These are phyloP conservation scores for Etheostoma perlongum DNA, from an alignment of 2,797 vertebrate species.

Conservation along the genomic window DNA sequence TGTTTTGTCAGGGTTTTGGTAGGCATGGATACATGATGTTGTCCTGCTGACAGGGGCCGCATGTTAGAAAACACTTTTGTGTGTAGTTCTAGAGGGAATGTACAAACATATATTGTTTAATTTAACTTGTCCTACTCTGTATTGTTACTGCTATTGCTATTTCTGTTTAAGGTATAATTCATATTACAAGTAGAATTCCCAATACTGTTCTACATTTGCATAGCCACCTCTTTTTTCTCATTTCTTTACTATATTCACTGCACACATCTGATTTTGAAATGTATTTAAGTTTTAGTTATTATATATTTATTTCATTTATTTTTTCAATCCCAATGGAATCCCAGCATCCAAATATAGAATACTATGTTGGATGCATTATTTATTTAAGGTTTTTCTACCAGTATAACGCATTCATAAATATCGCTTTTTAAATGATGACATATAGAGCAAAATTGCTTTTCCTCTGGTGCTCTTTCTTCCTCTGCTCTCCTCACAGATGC, in stretches of 20 bases:
- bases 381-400: neutral
- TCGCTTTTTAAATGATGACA: conserved; percentile 24
- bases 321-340: neutral
- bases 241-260: neutral
- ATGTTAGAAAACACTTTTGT: too few species aligned
- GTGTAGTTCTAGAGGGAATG: too few species aligned
- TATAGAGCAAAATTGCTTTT: conserved; percentile 22
- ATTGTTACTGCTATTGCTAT: too few species aligned
- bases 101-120: too few species aligned
- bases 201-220: neutral
- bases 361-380: neutral
- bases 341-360: neutral
- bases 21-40: neutral
- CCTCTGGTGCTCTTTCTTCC: conserved; percentile 11
- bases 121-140: too few species aligned
- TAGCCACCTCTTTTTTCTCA: neutral
- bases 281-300: neutral
- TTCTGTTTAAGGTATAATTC: too few species aligned
- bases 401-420: conserved; percentile 15
- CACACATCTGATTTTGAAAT: neutral
- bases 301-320: neutral
- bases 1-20: too few species aligned
- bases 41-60: too few species aligned
- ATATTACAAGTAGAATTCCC: neutral
- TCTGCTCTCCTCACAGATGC: conserved; percentile 23